Evolutionary conservation across 2,797 vertebrate genomes (phyloP).

Genomic region (Lycodopsis pacificus): DNA sequence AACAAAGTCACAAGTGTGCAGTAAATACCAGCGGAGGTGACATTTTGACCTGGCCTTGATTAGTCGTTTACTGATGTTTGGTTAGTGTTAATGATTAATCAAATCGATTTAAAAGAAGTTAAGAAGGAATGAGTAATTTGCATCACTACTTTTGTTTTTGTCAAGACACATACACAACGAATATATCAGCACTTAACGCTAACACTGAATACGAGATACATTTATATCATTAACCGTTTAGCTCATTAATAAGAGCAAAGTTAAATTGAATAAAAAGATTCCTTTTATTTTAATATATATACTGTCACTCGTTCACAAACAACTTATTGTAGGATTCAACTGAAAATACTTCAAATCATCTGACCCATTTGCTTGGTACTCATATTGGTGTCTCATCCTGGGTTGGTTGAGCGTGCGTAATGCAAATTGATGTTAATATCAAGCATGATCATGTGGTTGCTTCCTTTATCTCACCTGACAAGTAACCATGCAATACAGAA

Average conservation of each 20-base stretch:
- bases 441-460: background rate
- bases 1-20: slow-evolving; percentile 78
- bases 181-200: background rate
- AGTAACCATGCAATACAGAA: background rate
- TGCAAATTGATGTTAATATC: background rate
- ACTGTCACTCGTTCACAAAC: background rate
- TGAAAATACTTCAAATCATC: background rate
- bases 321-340: background rate
- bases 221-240: background rate
- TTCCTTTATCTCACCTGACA: background rate
- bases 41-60: slow-evolving; percentile 73
- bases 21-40: slow-evolving; percentile 80
- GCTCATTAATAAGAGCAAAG: background rate
- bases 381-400: background rate
- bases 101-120: slow-evolving; percentile 60
- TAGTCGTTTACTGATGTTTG: slow-evolving; percentile 70
- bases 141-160: slow-evolving; percentile 24
- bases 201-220: background rate
- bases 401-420: background rate
- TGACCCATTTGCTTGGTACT: background rate
- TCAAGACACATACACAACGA: slow-evolving; percentile 4
- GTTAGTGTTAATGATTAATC: slow-evolving; percentile 81
- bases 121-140: slow-evolving; percentile 41
- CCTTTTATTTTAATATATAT: background rate
- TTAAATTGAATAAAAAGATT: background rate